Evolutionary conservation across 2,888 invertebrate species (phyloP).

Genomic region (Sesia bembeciformis): DNA sequence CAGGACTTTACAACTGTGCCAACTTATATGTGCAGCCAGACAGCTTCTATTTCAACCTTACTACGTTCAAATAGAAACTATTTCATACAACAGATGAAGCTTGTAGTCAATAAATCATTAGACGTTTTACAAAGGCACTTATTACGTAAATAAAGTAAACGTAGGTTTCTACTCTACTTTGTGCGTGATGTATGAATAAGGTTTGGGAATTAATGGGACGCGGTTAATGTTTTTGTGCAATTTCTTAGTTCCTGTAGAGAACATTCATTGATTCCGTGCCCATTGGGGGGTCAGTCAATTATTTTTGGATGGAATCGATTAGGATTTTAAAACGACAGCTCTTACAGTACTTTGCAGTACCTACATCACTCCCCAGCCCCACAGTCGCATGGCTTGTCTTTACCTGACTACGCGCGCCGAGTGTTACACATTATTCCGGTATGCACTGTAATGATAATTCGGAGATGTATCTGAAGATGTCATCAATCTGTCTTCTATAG

Average conservation of each 20-base stretch:
- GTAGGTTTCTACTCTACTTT: constrained; percentile 27
- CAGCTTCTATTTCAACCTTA: constrained; percentile 13
- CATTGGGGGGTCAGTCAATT: background rate
- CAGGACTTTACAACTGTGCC: constrained; percentile 26
- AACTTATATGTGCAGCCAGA: constrained; percentile 3
- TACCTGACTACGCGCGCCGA: no score
- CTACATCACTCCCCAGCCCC: no score
- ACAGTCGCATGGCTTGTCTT: no score
- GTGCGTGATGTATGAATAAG: constrained; percentile 58
- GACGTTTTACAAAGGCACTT: constrained; percentile 9
- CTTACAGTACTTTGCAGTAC: no score
- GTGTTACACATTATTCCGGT: no score
- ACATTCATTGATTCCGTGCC: no score
- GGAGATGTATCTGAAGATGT: no score
- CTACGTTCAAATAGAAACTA: constrained; percentile 1
- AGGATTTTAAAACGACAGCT: no score
- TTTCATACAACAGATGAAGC: background rate
- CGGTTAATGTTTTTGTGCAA: constrained; percentile 8
- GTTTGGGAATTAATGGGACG: constrained; percentile 36
- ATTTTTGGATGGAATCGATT: no score
- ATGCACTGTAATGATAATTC: no score
- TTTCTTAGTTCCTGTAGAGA: background rate
- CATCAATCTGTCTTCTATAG: no score
- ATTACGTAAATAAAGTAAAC: constrained; percentile 21
- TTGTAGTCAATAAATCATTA: constrained; percentile 18